phyloP scores from a whole-genome alignment of 1,140 invertebrate genomes.

The Acromyrmex echinatior region DNA sequence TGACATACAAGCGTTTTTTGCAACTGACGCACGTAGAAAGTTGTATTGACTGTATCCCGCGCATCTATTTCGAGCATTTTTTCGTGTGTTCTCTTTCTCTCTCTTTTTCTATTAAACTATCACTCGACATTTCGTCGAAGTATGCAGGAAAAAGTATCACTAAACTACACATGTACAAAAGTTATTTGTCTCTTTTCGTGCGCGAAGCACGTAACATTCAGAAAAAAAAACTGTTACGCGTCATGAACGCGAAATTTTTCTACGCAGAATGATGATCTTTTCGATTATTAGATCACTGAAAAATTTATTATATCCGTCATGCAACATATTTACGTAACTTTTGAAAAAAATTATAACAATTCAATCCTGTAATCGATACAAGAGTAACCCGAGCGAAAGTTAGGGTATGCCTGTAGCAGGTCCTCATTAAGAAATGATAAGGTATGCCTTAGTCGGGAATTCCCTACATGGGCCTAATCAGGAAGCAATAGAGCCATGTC shows the following conservation, averaged over 20 bases:
- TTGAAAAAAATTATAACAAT: not conserved
- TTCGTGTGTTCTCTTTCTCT: not conserved
- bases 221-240: slow-evolving; percentile 12
- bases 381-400: too few relatives aligned
- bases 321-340: slow-evolving; percentile 15
- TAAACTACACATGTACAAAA: not conserved
- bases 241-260: slow-evolving; percentile 21
- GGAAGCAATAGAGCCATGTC: too few relatives aligned
- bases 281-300: not conserved
- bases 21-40: slow-evolving; percentile 56
- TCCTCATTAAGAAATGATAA: too few relatives aligned
- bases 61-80: slow-evolving; percentile 21
- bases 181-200: not conserved
- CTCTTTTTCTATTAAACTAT: not conserved
- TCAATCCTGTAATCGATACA: slow-evolving; percentile 8
- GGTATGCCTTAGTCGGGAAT: too few relatives aligned
- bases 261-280: slow-evolving; percentile 16
- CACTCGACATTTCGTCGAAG: slow-evolving; percentile 28
- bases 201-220: slow-evolving; percentile 11
- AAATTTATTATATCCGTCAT: not conserved
- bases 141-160: slow-evolving; percentile 25
- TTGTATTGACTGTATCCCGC: slow-evolving; percentile 56
- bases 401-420: too few relatives aligned
- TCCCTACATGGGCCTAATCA: too few relatives aligned
- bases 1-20: slow-evolving; percentile 67